Evolutionary conservation across 2,888 invertebrate genomes (phyloP), one percentile per base, ranked within the genome.

Genomic region (Syrphus vitripennis): DNA sequence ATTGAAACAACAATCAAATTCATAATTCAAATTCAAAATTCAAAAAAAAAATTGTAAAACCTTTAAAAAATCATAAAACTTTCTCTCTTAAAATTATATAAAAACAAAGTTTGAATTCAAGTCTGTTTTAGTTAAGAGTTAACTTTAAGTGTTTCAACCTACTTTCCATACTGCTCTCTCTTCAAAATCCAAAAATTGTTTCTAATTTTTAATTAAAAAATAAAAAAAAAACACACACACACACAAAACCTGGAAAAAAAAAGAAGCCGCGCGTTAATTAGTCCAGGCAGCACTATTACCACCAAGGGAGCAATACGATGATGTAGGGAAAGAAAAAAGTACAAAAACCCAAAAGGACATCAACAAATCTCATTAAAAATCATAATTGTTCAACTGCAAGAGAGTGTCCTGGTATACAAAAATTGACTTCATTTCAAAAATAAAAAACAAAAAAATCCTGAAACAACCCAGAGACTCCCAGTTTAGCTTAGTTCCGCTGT

Each of bases 291-390:
- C 69, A 81, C 69, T 74, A 74, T 53, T 63, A 65, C 79, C 72
- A 50, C 72, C 72, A 59, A 5, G 65, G 72, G 70, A 75, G 53
- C 69, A 81, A 63, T 75, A 16, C 53, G 53, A 63, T 37, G 40
- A 34, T 29, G 59, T 26, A 29, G 10, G 6, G 5, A 45, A 14
- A 45, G 19, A 45, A 45, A 37, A 9, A 40, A 16, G 16, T 50
- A 37, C 6, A 21, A 37, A 55, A n/a, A 45, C 7, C 57, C 55
- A 63, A 83, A 78, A 74, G 74, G 69, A 79, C 74, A 74, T 69
- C 78, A 74, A 78, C 67, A 83, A 83, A 83, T 79, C 83, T 83
- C 83, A 83, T 83, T 83, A 83, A 83, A 67, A 83, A 83, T 83
- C 79, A 83, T 78, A 83, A 79, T 83, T 83, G 79, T 63, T 31